Conservation (phyloP, 2,797 vertebrate genomes). For the Serranus cabrilla region DNA sequence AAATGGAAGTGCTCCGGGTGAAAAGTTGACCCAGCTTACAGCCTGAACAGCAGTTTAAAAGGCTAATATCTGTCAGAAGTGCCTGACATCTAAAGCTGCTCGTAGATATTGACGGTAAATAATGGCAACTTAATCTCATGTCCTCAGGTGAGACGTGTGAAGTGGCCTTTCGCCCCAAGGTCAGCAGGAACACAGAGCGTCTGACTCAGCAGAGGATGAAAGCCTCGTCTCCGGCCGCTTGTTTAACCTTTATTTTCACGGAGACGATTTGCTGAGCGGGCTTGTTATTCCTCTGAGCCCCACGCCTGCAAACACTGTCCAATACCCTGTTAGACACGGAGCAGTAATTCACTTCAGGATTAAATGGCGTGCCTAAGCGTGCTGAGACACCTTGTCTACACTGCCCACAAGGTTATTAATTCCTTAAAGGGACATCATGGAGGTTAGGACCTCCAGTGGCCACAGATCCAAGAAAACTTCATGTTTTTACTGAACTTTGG, state of each 20-base stretch:
- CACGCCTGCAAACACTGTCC: background rate
- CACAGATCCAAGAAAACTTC: too few relatives aligned
- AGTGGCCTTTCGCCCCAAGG: background rate
- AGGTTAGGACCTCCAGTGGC: background rate
- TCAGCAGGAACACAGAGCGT: background rate
- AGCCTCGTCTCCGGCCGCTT: slow-evolving; percentile 10
- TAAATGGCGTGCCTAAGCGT: background rate
- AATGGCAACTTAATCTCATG: slow-evolving; percentile 18
- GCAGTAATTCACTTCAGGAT: background rate
- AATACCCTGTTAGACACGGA: background rate
- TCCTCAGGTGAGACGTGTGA: background rate
- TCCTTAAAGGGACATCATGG: background rate
- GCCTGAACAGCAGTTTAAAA: background rate
- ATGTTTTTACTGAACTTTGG: background rate
- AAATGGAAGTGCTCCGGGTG: background rate
- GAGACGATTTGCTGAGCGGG: slow-evolving; percentile 26
- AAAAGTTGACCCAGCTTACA: background rate
- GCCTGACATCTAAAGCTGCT: background rate
- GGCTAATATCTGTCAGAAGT: background rate
- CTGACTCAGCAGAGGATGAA: slow-evolving; percentile 43
- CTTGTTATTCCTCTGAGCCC: background rate
- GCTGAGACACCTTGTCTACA: background rate
- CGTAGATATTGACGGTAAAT: background rate
- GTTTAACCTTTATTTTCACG: slow-evolving; percentile 36
- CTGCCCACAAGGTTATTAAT: background rate